phyloP scores from a whole-genome alignment of 2,113 vertebrate species.

The Takifugu flavidus region DNA sequence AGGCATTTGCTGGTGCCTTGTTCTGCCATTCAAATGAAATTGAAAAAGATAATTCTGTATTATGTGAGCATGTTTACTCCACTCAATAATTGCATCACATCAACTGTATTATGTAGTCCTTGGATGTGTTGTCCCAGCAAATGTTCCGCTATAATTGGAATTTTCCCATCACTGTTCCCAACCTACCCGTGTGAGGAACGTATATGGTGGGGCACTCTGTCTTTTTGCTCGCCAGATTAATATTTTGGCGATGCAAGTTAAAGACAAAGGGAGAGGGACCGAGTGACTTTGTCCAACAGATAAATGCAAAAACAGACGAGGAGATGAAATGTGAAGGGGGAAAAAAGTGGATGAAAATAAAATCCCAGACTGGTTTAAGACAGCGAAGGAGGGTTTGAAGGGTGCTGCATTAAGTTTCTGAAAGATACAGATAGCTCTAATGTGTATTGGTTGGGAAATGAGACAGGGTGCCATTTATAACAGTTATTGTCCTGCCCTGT shows the following conservation, averaged over 20 bases:
- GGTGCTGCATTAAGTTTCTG: conserved; percentile 32
- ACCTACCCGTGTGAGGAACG: conserved; percentile 19
- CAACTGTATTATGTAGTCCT: background rate
- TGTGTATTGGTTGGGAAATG: conserved; percentile 60
- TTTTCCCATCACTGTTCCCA: conserved; percentile 39
- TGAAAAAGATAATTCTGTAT: background rate
- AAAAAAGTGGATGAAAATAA: conserved; percentile 1
- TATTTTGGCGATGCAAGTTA: conserved; percentile 45
- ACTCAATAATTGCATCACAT: background rate
- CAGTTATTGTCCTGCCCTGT: conserved; percentile 36
- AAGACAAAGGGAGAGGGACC: conserved; percentile 33
- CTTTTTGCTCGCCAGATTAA: conserved; percentile 37
- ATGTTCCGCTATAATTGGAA: conserved; percentile 38
- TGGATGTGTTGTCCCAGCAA: conserved; percentile 39
- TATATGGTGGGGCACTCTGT: conserved; percentile 52
- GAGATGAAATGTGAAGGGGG: conserved; percentile 22
- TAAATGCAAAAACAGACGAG: conserved; percentile 27
- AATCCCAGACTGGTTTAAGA: conserved; percentile 3
- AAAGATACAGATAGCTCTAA: conserved; percentile 31
- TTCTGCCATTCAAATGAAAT: background rate
- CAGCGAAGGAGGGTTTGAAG: conserved; percentile 34
- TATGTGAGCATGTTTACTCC: conserved; percentile 1
- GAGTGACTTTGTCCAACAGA: conserved; percentile 12
- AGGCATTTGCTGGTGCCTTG: too few species aligned
- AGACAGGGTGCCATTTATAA: conserved; percentile 56